These are phyloP conservation scores for Sterna hirundo DNA, from an alignment of 2,113 vertebrate species.

Conservation along the genomic window DNA sequence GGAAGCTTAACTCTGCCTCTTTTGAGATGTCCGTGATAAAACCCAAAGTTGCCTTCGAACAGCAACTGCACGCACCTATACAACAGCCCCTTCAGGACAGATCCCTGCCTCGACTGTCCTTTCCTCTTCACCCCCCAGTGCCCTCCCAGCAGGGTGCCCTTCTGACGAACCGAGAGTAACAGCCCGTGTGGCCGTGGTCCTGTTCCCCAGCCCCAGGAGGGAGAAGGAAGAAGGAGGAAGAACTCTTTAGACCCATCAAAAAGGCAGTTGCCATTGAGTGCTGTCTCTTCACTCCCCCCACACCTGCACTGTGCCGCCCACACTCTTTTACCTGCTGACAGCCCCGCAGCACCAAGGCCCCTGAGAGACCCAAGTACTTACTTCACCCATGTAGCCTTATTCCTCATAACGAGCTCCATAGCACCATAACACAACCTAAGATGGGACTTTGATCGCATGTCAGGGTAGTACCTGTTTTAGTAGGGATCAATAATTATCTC, in stretches of 20 bases:
- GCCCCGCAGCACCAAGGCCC: accelerated
- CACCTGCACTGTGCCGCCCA: not conserved
- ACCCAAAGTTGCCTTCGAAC: not conserved
- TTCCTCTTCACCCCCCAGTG: not conserved
- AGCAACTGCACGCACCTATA: not conserved
- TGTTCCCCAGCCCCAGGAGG: not conserved
- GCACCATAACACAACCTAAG: not conserved
- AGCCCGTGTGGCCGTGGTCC: not conserved
- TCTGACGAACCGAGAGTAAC: not conserved
- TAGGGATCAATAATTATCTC: not conserved
- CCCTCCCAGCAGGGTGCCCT: not conserved
- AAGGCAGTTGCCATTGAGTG: not conserved
- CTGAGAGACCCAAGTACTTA: not conserved
- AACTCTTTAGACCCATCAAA: not conserved
- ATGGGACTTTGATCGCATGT: not conserved
- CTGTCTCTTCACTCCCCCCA: not conserved
- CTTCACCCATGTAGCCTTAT: not conserved
- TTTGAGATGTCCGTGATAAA: not conserved
- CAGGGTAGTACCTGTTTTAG: not conserved
- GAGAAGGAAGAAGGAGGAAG: not conserved
- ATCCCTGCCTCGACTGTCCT: not conserved
- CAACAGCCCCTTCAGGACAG: not conserved
- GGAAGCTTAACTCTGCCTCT: not conserved
- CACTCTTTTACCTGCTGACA: not conserved
- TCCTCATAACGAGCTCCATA: accelerated